Evolutionary conservation across 2,888 invertebrate species (phyloP).

Genomic region (Scotopteryx bipunctaria): DNA sequence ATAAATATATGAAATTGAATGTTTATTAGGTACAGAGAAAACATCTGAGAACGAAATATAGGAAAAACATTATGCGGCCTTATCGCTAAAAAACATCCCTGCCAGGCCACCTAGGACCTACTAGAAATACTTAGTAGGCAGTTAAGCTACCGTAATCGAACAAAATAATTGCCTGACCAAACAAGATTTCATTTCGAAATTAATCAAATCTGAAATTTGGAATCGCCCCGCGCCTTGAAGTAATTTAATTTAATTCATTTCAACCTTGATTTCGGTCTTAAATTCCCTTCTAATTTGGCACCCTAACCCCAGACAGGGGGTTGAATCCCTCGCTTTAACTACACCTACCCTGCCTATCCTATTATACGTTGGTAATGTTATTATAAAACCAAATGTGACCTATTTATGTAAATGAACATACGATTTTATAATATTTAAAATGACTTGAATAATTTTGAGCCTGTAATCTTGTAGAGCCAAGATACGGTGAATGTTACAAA

Average conservation of each 20-base stretch:
- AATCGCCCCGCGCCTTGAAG: constrained; percentile 8
- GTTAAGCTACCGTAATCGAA: no score
- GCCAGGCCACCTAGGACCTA: no score
- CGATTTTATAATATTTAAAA: constrained; percentile 29
- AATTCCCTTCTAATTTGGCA: constrained; percentile 32
- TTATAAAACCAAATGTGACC: constrained; percentile 20
- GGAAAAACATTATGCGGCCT: no score
- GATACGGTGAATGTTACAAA: not conserved
- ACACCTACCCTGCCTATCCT: constrained; percentile 12
- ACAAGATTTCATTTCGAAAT: constrained; percentile 1
- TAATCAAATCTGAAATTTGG: constrained; percentile 14
- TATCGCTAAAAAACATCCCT: no score
- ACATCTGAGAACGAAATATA: no score
- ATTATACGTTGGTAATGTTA: constrained; percentile 12
- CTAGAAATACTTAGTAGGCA: no score
- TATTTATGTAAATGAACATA: constrained; percentile 24
- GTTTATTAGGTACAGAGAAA: no score
- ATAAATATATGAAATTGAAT: no score
- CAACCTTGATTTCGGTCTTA: constrained; percentile 30
- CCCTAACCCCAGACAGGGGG: constrained; percentile 19
- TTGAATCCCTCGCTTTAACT: constrained; percentile 15
- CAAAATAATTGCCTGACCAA: not conserved
- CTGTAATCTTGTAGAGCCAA: constrained; percentile 1
- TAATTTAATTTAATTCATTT: constrained; percentile 27
- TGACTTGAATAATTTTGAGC: constrained; percentile 5